phyloP scores from a whole-genome alignment of 1,140 invertebrate species.

The Aethina tumida region DNA sequence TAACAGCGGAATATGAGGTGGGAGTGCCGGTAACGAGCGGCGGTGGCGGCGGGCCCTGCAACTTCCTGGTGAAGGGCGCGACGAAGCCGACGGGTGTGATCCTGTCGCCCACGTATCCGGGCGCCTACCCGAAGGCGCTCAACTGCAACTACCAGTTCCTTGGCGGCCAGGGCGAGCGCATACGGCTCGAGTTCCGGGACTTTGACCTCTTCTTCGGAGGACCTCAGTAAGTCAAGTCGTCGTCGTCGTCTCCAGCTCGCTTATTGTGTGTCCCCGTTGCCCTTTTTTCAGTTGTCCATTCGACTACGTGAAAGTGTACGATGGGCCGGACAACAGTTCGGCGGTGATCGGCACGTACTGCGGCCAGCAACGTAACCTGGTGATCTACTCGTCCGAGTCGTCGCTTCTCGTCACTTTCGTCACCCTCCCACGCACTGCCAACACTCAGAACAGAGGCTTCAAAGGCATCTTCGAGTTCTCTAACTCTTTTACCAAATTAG shows the following conservation, averaged over 20 bases:
- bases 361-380: conserved; percentile 91
- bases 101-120: conserved; percentile 95
- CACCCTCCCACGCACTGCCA: conserved; percentile 78
- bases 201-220: conserved; percentile 98
- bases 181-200: conserved; percentile 93
- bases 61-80: conserved; percentile 67
- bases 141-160: conserved; percentile 89
- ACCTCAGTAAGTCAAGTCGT: conserved; percentile 74
- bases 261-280: too few relatives aligned
- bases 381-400: conserved; percentile 87
- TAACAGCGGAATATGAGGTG: conserved; percentile 75
- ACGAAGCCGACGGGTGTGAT: conserved; percentile 74
- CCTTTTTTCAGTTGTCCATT: conserved; percentile 80
- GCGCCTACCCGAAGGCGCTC: conserved; percentile 94
- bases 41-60: conserved; percentile 68
- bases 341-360: conserved; percentile 95
- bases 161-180: conserved; percentile 80
- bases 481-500: conserved; percentile 91
- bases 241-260: too few relatives aligned
- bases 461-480: conserved; percentile 94
- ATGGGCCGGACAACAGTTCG: conserved; percentile 75
- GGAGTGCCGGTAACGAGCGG: conserved; percentile 74
- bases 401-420: conserved; percentile 82
- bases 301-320: conserved; percentile 94
- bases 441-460: conserved; percentile 90